A percentile compares a stretch with the other conserved stretches of the same genome.
Evolutionary conservation across 2,797 vertebrate genomes (phyloP).

Genomic region (Schizopygopsis pylzovi): DNA sequence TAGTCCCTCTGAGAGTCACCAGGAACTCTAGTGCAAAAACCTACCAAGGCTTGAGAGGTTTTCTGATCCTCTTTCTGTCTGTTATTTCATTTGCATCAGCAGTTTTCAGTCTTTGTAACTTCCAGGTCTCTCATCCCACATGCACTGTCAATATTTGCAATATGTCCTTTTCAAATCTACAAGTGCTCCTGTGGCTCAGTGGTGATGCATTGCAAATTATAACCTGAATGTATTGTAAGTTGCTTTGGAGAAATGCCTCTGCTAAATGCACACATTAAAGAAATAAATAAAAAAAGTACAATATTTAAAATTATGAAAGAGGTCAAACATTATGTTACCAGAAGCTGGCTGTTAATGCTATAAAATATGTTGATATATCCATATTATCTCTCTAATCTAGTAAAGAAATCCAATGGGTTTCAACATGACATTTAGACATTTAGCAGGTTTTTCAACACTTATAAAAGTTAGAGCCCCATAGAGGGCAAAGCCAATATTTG

Average conservation of each 20-base stretch:
- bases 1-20: conserved; percentile 75
- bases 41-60: neutral
- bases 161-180: too few relatives aligned
- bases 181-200: too few relatives aligned
- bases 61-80: neutral
- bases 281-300: too few relatives aligned
- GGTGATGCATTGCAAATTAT: too few relatives aligned
- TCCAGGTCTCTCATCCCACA: neutral
- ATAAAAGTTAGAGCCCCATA: neutral
- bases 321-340: neutral
- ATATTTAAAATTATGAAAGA: neutral
- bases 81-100: neutral
- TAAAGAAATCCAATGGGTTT: neutral
- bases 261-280: too few relatives aligned
- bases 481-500: too few relatives aligned
- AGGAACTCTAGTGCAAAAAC: conserved; percentile 57
- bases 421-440: neutral
- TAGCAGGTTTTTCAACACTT: neutral
- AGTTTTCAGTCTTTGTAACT: neutral
- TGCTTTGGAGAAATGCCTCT: too few relatives aligned
- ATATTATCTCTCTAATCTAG: neutral
- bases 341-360: neutral
- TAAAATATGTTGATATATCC: neutral
- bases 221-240: too few relatives aligned
- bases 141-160: neutral